A percentile compares a stretch with the other conserved stretches of the same genome.
These are phyloP conservation scores for Ormyrus labotus DNA, from an alignment of 2,888 invertebrate genomes.

Conservation along the genomic window DNA sequence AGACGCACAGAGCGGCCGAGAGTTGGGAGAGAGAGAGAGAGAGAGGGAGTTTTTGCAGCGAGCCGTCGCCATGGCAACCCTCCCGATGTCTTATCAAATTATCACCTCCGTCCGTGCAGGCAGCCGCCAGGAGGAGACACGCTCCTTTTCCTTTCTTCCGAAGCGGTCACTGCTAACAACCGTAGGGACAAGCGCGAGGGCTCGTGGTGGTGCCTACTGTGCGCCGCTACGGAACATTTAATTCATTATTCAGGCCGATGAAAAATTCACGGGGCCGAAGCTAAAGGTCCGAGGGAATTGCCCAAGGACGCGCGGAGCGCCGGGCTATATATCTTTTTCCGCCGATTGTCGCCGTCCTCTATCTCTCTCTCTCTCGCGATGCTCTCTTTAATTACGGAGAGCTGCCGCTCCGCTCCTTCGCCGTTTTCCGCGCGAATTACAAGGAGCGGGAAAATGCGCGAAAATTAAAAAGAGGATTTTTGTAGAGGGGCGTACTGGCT, in stretches of 20 bases:
- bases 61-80: slow-evolving; percentile 74
- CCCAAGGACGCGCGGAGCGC: slow-evolving; percentile 30
- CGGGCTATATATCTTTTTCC: too few species aligned
- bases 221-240: slow-evolving; percentile 71
- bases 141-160: slow-evolving; percentile 50
- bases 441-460: not conserved
- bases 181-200: slow-evolving; percentile 65
- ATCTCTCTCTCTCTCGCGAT: slow-evolving; percentile 41
- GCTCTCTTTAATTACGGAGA: slow-evolving; percentile 51
- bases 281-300: slow-evolving; percentile 15
- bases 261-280: slow-evolving; percentile 67
- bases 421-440: not conserved
- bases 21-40: slow-evolving; percentile 57
- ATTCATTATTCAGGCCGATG: slow-evolving; percentile 74
- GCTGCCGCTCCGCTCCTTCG: not conserved
- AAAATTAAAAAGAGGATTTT: slow-evolving; percentile 24
- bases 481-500: not conserved
- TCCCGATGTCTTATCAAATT: slow-evolving; percentile 76
- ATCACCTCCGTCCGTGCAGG: slow-evolving; percentile 70
- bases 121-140: slow-evolving; percentile 29
- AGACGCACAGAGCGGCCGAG: slow-evolving; percentile 16
- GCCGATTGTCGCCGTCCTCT: slow-evolving; percentile 50
- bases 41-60: slow-evolving; percentile 65
- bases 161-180: slow-evolving; percentile 74
- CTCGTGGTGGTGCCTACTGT: too few species aligned